Percentiles rank a stretch among this genome's conserved stretches.
Evolutionary conservation across 2,797 vertebrate species (phyloP).

Genomic region (Carapus acus): DNA sequence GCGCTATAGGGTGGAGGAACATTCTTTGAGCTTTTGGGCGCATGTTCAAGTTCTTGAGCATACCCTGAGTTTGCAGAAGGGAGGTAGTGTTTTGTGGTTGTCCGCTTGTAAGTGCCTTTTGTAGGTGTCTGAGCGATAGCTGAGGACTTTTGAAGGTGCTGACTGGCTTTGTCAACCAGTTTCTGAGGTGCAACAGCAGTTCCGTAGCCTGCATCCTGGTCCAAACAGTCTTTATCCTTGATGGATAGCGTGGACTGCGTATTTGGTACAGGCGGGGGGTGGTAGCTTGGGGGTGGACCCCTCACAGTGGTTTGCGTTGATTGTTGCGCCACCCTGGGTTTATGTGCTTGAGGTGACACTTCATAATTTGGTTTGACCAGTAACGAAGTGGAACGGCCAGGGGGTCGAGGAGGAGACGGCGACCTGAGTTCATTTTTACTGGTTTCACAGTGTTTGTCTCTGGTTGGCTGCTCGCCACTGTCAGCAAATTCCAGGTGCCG

Average conservation of each 20-base stretch:
- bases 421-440: slow-evolving; percentile 69
- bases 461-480: slow-evolving; percentile 72
- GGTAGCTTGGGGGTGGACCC: slow-evolving; percentile 71
- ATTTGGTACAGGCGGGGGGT: slow-evolving; percentile 71
- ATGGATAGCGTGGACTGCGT: slow-evolving; percentile 69
- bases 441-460: slow-evolving; percentile 74
- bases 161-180: slow-evolving; percentile 69
- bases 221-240: slow-evolving; percentile 67
- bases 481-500: slow-evolving; percentile 63
- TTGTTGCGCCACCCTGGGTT: slow-evolving; percentile 57
- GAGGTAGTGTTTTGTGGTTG: slow-evolving; percentile 70
- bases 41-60: slow-evolving; percentile 59
- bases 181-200: slow-evolving; percentile 71
- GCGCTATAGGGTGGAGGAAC: slow-evolving; percentile 66
- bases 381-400: slow-evolving; percentile 81
- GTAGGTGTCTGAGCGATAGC: slow-evolving; percentile 59
- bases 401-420: slow-evolving; percentile 78
- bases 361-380: slow-evolving; percentile 79
- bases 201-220: slow-evolving; percentile 67
- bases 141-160: slow-evolving; percentile 66
- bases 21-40: slow-evolving; percentile 69
- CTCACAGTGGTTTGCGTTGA: slow-evolving; percentile 64
- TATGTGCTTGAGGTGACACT: slow-evolving; percentile 66
- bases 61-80: slow-evolving; percentile 68
- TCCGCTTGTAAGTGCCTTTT: slow-evolving; percentile 74